Evolutionary conservation across 2,888 invertebrate genomes (phyloP), one percentile per base, ranked within the genome.

Genomic region (Acrobasis consociella): DNA sequence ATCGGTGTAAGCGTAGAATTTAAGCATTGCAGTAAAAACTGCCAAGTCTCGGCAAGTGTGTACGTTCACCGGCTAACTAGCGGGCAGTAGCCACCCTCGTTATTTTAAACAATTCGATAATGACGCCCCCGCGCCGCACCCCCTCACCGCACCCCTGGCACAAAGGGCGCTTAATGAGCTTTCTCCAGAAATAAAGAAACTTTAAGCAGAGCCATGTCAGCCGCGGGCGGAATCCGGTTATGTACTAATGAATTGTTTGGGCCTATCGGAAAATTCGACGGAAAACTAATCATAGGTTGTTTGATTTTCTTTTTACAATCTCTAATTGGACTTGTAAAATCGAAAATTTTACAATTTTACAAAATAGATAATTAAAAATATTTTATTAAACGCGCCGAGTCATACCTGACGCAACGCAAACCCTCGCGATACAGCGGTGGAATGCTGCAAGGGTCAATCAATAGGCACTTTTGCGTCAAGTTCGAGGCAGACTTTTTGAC

Each of bases 21-120:
- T 22, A 22, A 22, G 22, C 22, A 22, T 22, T 22, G 22, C 1
- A 22, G 3, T 8, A 31, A 31, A 31, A 31, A 31, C 31, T 31
- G 31, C 46, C n/a, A 46, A 13, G 42, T 13, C 42, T 22, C 51
- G 13, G 16, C 62, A 51, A 59, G 53, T 69, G 69, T 69, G 71
- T 69, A 65, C 62, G 64, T 52, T 49, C 67, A 69, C 64, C 53
- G 65, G 58, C 69, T 80, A 76, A 78, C 77, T 78, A 70, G 76
- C 70, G 72, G 76, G 78, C 79, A 77, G 77, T 78, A 76, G 7
- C 46, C 68, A 77, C 82, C 83, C 88, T 89, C 87, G 88, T 90
- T 89, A 90, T 87, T 91, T 90, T 91, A 90, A 90, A 91, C 90
- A 90, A 88, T 89, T 89, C 87, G 83, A 85, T 89, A 88, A 89